Conservation (phyloP, 1,140 invertebrate species). For the Papilio dardanus region DNA sequence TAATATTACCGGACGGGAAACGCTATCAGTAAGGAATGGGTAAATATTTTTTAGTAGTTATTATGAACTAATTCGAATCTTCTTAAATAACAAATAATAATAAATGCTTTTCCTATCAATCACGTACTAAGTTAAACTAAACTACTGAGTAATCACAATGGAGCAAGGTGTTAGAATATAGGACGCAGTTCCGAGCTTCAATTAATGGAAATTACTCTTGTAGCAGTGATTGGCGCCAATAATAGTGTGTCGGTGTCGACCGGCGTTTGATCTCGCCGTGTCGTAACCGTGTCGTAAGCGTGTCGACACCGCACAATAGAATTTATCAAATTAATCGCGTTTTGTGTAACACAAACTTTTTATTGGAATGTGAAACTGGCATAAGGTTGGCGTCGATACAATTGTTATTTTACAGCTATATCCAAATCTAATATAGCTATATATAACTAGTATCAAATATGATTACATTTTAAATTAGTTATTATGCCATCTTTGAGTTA, state of each 20-base stretch:
- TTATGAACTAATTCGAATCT: neutral
- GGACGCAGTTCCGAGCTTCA: neutral
- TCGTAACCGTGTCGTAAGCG: conserved; percentile 37
- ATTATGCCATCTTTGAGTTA: too few relatives aligned
- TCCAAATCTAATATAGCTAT: neutral
- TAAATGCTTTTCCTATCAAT: neutral
- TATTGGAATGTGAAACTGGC: conserved; percentile 42
- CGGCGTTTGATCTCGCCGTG: conserved; percentile 36
- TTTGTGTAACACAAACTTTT: conserved; percentile 43
- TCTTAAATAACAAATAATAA: neutral
- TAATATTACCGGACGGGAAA: neutral
- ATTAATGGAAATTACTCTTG: neutral
- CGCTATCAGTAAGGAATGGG: neutral
- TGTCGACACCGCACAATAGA: conserved; percentile 40
- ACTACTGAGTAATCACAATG: neutral
- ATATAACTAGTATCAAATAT: too few relatives aligned
- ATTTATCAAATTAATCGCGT: conserved; percentile 40
- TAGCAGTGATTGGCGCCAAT: conserved; percentile 9
- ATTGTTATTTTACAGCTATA: neutral
- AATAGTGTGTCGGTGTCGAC: neutral
- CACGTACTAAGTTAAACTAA: neutral
- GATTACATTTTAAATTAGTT: too few relatives aligned
- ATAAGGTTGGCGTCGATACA: conserved; percentile 40
- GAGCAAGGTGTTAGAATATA: neutral
- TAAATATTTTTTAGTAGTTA: neutral